Evolutionary conservation across 2,797 vertebrate species (phyloP).

Genomic region (Heteromormyrus szaboi): DNA sequence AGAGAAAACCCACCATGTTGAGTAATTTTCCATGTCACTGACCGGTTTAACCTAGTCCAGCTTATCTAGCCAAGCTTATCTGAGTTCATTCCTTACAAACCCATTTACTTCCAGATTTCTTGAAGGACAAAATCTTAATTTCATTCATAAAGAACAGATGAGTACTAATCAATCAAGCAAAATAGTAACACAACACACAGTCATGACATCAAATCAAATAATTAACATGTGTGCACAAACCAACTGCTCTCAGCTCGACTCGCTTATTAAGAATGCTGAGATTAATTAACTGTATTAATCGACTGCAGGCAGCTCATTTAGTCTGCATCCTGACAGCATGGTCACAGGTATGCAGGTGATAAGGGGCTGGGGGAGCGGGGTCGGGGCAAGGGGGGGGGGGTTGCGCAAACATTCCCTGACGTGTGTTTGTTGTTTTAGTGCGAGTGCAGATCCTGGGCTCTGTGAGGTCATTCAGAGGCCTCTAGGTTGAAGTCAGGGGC

Average conservation of each 20-base stretch:
- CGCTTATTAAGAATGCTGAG: background rate
- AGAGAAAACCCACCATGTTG: background rate
- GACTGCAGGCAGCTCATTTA: background rate
- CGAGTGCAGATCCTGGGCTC: background rate
- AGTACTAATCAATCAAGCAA: background rate
- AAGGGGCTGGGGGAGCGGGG: background rate
- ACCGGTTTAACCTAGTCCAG: background rate
- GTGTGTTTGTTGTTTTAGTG: conserved; percentile 6
- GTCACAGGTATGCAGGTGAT: background rate
- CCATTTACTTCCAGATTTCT: background rate
- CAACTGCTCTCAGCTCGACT: background rate
- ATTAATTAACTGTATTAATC: background rate
- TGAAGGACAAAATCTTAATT: background rate
- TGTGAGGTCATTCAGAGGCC: background rate
- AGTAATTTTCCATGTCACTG: background rate
- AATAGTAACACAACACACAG: background rate
- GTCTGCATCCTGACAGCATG: background rate
- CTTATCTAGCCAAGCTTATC: background rate
- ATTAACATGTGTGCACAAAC: background rate
- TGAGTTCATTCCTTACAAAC: background rate
- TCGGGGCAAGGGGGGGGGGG: background rate
- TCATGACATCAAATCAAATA: background rate
- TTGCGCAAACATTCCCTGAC: background rate
- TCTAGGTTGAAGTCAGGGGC: background rate
- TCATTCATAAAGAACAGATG: background rate